Conservation (phyloP, 2,113 vertebrate species). For the Sylvietta virens region DNA sequence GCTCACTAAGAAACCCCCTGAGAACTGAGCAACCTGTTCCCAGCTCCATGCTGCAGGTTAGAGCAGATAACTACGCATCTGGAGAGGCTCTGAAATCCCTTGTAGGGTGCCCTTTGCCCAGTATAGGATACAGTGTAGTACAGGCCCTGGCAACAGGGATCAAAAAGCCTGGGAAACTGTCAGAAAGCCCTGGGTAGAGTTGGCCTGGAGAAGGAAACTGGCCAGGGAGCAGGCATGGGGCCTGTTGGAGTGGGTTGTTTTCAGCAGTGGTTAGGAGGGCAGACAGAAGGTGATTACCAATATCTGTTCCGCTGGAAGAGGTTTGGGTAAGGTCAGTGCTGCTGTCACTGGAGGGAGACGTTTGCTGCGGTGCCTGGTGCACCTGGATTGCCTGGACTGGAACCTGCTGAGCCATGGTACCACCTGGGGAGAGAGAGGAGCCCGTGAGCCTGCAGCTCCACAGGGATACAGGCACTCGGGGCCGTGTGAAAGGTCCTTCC, state of each 20-base stretch:
- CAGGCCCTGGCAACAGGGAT: neutral
- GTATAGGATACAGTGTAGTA: accelerated
- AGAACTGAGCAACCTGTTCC: neutral
- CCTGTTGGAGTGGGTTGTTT: neutral
- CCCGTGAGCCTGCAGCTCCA: neutral
- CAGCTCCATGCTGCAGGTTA: neutral
- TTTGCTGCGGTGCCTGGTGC: conserved; percentile 85
- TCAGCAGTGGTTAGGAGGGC: neutral
- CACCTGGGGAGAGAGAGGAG: conserved; percentile 73
- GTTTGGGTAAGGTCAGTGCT: conserved; percentile 91
- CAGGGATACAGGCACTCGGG: neutral
- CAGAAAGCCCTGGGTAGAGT: neutral
- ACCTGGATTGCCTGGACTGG: conserved; percentile 95
- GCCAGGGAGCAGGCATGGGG: neutral
- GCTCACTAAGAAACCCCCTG: neutral
- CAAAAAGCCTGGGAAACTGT: neutral
- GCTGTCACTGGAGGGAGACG: conserved; percentile 84
- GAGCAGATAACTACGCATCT: neutral
- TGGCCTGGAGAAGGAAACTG: neutral
- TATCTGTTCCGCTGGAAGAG: conserved; percentile 91
- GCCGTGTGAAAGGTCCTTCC: neutral
- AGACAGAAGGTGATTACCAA: neutral
- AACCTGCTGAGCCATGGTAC: conserved; percentile 88
- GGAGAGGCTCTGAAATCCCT: neutral
- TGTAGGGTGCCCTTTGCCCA: neutral